A percentile compares a stretch with the other conserved stretches of the same genome.
These are phyloP conservation scores for Indicator maculatus DNA, from an alignment of 2,113 vertebrate genomes.

Conservation along the genomic window DNA sequence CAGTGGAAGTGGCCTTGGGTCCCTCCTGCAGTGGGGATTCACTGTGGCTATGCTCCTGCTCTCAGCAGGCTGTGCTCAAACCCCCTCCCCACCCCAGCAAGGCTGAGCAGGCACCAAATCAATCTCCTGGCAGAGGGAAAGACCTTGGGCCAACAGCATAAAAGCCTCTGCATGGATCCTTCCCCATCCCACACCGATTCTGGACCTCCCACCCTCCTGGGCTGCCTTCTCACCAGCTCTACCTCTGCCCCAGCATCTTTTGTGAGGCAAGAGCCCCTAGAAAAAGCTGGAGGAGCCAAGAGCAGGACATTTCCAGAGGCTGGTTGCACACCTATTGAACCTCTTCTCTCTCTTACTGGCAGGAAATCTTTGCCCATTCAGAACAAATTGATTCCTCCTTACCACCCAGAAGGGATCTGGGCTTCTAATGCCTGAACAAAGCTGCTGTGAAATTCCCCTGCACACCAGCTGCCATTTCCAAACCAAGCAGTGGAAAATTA, in stretches of 20 bases:
- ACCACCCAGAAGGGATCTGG: neutral
- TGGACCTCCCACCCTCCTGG: neutral
- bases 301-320: neutral
- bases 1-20: no score
- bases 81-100: no score
- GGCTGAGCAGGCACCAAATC: no score
- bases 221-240: neutral
- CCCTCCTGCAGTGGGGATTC: no score
- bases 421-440: neutral
- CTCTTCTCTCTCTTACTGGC: neutral
- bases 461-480: neutral
- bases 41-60: no score
- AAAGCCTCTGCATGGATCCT: neutral
- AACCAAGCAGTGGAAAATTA: neutral
- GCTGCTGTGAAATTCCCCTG: neutral
- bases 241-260: neutral
- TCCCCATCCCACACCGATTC: neutral
- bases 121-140: no score
- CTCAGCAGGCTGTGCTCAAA: no score
- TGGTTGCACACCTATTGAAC: neutral
- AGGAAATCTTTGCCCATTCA: constrained; percentile 47
- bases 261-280: neutral
- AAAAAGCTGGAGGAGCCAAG: neutral
- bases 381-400: constrained; percentile 51
- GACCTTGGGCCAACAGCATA: neutral